Evolutionary conservation across 2,888 invertebrate species (phyloP).

Genomic region (Catotricha subobsoleta): DNA sequence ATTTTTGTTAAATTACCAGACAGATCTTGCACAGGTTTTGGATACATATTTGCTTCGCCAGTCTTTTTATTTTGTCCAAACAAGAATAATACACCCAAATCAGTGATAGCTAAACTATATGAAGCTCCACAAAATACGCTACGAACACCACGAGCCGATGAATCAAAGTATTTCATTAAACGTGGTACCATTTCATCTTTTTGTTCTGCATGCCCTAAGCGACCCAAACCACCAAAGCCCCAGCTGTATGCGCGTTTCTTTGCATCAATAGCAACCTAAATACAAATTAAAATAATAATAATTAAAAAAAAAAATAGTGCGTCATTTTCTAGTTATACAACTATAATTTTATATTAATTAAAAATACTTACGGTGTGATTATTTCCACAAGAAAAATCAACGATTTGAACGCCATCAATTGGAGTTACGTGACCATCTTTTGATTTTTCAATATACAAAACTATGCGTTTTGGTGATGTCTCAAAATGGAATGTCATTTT

Average conservation of each 20-base stretch:
- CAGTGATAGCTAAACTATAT: constrained; percentile 71
- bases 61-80: constrained; percentile 87
- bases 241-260: constrained; percentile 81
- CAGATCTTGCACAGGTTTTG: constrained; percentile 86
- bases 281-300: constrained; percentile 8
- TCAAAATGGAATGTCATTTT: constrained; percentile 77
- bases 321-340: neutral
- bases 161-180: constrained; percentile 77
- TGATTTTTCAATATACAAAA: constrained; percentile 70
- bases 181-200: constrained; percentile 78
- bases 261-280: constrained; percentile 65
- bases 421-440: constrained; percentile 73
- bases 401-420: constrained; percentile 69
- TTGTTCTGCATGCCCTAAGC: constrained; percentile 82
- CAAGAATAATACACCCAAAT: constrained; percentile 52
- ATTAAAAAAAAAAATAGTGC: constrained; percentile 9
- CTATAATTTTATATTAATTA: neutral
- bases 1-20: constrained; percentile 42
- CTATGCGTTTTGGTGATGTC: constrained; percentile 65
- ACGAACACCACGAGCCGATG: constrained; percentile 65
- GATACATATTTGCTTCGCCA: constrained; percentile 93
- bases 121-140: constrained; percentile 70
- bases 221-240: constrained; percentile 92
- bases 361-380: constrained; percentile 59
- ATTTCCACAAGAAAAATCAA: constrained; percentile 77